A percentile compares a stretch with the other conserved stretches of the same genome.
These are phyloP conservation scores for Psittacula cyanocephala DNA, from an alignment of 2,113 vertebrate species.

Conservation along the genomic window DNA sequence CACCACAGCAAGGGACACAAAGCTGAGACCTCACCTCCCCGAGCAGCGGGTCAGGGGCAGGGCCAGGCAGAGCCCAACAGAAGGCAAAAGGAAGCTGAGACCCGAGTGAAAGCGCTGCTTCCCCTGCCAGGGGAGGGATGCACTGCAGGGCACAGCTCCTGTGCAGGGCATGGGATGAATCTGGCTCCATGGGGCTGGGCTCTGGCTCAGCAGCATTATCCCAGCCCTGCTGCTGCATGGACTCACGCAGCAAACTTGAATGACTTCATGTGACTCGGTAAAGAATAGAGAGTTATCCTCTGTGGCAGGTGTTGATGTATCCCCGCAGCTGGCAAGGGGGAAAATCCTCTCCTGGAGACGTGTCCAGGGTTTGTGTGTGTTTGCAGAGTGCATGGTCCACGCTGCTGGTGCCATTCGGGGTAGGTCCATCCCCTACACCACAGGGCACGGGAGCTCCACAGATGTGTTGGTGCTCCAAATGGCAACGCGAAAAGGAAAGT, in stretches of 20 bases:
- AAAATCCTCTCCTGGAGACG: background rate
- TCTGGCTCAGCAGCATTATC: background rate
- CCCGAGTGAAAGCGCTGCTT: accelerated
- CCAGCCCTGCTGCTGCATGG: accelerated
- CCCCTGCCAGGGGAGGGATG: accelerated
- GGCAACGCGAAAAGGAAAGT: background rate
- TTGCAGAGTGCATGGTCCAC: background rate
- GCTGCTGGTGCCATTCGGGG: accelerated
- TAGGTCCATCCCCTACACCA: accelerated
- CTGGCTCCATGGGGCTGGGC: background rate
- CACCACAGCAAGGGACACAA: background rate
- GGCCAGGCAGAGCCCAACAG: background rate
- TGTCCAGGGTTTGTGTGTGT: accelerated
- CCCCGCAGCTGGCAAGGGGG: background rate
- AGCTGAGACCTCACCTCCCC: accelerated
- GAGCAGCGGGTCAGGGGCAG: accelerated
- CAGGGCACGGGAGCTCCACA: accelerated
- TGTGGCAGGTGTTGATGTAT: background rate
- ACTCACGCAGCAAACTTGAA: background rate
- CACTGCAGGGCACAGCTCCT: background rate
- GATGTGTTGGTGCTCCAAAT: accelerated
- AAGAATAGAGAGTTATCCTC: background rate
- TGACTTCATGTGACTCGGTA: background rate
- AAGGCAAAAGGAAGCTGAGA: background rate
- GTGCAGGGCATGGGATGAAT: accelerated